Conservation (phyloP, 1,140 invertebrate genomes). For the Caenorhabditis latens region DNA sequence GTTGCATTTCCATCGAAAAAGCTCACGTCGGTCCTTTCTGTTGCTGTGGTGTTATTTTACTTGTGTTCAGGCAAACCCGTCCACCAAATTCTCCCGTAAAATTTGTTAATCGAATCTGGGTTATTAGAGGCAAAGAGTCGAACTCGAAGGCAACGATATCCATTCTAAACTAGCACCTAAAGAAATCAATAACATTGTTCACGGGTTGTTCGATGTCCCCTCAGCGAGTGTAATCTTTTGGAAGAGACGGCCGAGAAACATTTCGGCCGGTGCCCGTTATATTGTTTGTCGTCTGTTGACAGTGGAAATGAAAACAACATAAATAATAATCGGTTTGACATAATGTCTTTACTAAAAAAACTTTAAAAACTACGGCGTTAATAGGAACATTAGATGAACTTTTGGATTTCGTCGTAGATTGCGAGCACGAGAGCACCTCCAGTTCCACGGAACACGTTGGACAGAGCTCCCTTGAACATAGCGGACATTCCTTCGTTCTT, state of each 20-base stretch:
- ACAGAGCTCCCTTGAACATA: conserved; percentile 81
- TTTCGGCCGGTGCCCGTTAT: background rate
- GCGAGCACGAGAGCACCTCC: conserved; percentile 80
- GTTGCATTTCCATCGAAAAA: too few relatives aligned
- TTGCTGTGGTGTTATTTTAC: conserved; percentile 33
- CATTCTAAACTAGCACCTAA: background rate
- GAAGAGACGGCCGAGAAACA: background rate
- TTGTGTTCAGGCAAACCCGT: conserved; percentile 10
- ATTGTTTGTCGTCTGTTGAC: too few relatives aligned
- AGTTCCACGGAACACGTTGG: conserved; percentile 80
- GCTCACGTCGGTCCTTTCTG: conserved; percentile 39
- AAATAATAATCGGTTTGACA: too few relatives aligned
- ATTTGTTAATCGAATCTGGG: conserved; percentile 5
- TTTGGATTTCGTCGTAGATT: conserved; percentile 81
- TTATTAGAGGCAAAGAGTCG: conserved; percentile 11
- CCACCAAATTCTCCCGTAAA: conserved; percentile 31
- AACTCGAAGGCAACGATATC: background rate
- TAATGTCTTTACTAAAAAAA: too few relatives aligned
- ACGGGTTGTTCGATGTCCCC: too few relatives aligned
- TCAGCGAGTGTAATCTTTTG: background rate
- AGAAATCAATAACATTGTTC: too few relatives aligned
- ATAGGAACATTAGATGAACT: conserved; percentile 64
- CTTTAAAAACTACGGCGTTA: too few relatives aligned
- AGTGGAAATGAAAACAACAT: too few relatives aligned
- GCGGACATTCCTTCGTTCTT: conserved; percentile 79